Percentiles rank a stretch among this genome's conserved stretches.
Conservation (phyloP, 53 echinoderm and acorn worm species). For the Zoroaster sp. region DNA sequence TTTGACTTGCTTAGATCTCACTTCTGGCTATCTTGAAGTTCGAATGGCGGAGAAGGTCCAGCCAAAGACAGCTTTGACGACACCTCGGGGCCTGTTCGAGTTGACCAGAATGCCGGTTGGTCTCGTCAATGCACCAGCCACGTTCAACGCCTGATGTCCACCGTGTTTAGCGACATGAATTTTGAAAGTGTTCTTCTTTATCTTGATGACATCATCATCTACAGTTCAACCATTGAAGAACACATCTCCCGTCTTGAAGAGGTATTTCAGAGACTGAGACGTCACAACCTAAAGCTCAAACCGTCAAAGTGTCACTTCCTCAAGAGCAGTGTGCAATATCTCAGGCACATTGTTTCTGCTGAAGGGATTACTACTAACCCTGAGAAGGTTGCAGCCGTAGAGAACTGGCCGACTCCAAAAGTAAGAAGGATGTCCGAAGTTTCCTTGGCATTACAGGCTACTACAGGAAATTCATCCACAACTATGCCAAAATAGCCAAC, state of each 20-base stretch:
- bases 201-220: slow-evolving; percentile 48
- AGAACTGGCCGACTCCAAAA: slow-evolving; percentile 53
- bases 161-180: slow-evolving; percentile 36
- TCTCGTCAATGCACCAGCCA: slow-evolving; percentile 37
- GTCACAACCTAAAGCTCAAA: neutral
- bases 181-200: slow-evolving; percentile 28
- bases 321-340: slow-evolving; percentile 9
- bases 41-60: neutral
- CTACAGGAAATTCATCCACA: slow-evolving; percentile 59
- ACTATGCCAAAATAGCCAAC: slow-evolving; percentile 46
- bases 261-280: slow-evolving; percentile 4
- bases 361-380: slow-evolving; percentile 11
- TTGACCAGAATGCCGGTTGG: slow-evolving; percentile 42
- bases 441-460: slow-evolving; percentile 67
- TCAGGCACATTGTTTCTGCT: neutral
- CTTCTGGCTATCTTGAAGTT: slow-evolving; percentile 42
- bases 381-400: neutral
- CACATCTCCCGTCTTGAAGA: neutral
- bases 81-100: slow-evolving; percentile 37
- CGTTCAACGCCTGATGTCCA: slow-evolving; percentile 53
- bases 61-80: slow-evolving; percentile 37
- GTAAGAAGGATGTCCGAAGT: slow-evolving; percentile 36
- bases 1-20: slow-evolving; percentile 53
- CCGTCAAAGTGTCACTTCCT: slow-evolving; percentile 28
- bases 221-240: slow-evolving; percentile 31